These are phyloP conservation scores for Gymnosoma rotundatum DNA, from an alignment of 2,888 invertebrate species.

Conservation along the genomic window DNA sequence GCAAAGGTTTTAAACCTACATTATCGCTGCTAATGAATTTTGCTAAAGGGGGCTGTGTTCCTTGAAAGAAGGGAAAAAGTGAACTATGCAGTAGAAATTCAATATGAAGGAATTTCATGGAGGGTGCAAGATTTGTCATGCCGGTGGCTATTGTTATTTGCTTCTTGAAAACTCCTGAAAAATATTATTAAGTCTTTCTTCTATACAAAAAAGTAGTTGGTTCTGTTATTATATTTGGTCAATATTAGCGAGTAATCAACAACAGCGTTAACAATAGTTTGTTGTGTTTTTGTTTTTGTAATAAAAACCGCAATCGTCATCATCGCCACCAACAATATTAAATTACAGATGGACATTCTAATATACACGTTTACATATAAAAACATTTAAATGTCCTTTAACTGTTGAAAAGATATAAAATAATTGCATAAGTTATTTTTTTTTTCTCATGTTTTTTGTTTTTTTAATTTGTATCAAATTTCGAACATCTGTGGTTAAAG, in stretches of 20 bases:
- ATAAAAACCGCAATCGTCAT: conserved; percentile 62
- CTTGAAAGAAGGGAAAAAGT: too few species aligned
- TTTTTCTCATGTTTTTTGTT: conserved; percentile 33
- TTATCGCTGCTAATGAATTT: too few species aligned
- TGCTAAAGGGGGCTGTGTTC: too few species aligned
- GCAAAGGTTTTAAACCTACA: too few species aligned
- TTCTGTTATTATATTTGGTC: background rate
- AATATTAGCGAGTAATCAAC: conserved; percentile 34
- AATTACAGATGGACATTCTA: conserved; percentile 58
- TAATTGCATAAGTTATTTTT: conserved; percentile 62
- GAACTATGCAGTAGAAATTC: too few species aligned
- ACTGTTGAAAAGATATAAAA: conserved; percentile 57
- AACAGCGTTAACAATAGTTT: conserved; percentile 25
- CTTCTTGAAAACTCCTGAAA: too few species aligned
- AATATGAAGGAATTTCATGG: too few species aligned
- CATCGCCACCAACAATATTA: conserved; percentile 51
- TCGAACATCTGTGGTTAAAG: conserved; percentile 67
- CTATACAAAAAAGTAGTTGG: conserved; percentile 32
- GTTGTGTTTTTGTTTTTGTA: background rate
- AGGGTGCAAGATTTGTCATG: too few species aligned
- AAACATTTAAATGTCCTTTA: conserved; percentile 63
- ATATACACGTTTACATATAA: conserved; percentile 15
- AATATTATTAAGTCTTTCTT: background rate
- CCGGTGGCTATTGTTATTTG: too few species aligned
- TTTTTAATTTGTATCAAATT: conserved; percentile 49